phyloP scores from a whole-genome alignment of 2,113 vertebrate species.

The Pheucticus melanocephalus region DNA sequence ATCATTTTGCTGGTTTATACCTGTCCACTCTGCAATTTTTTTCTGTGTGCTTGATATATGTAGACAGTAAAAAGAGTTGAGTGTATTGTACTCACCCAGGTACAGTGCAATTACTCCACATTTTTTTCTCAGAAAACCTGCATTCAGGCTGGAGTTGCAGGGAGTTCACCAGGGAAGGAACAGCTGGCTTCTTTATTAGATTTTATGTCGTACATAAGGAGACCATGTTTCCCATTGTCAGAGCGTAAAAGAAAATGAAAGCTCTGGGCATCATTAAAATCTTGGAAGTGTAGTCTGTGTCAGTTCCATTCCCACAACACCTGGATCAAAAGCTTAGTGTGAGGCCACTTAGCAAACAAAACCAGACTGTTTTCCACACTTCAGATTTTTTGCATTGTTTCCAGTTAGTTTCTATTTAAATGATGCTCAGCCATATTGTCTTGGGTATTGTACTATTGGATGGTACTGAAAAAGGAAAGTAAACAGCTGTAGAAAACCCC shows the following conservation, averaged over 20 bases:
- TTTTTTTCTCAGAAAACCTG: constrained; percentile 35
- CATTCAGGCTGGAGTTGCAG: constrained; percentile 49
- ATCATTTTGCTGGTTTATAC: constrained; percentile 56
- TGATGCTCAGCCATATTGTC: not conserved
- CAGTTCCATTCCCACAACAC: constrained; percentile 71
- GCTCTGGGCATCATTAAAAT: constrained; percentile 82
- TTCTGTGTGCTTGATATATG: constrained; percentile 22
- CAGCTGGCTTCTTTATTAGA: constrained; percentile 82
- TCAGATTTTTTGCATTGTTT: constrained; percentile 31
- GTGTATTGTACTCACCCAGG: not conserved
- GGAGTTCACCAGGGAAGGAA: constrained; percentile 72
- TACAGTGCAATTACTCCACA: constrained; percentile 16
- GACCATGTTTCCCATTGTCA: constrained; percentile 76
- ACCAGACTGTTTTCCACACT: constrained; percentile 29
- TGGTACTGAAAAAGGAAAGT: not conserved
- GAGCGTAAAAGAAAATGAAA: constrained; percentile 77
- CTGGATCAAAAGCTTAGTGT: constrained; percentile 68
- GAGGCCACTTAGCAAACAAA: constrained; percentile 69
- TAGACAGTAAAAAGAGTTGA: not conserved
- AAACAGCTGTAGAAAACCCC: not conserved
- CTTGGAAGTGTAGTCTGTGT: constrained; percentile 62
- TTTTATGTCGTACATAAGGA: constrained; percentile 81
- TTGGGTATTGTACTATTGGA: not conserved
- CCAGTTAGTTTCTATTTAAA: not conserved
- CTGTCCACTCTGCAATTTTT: constrained; percentile 43